Evolutionary conservation across 2,888 invertebrate species (phyloP).

Genomic region (Diplolepis rosae): DNA sequence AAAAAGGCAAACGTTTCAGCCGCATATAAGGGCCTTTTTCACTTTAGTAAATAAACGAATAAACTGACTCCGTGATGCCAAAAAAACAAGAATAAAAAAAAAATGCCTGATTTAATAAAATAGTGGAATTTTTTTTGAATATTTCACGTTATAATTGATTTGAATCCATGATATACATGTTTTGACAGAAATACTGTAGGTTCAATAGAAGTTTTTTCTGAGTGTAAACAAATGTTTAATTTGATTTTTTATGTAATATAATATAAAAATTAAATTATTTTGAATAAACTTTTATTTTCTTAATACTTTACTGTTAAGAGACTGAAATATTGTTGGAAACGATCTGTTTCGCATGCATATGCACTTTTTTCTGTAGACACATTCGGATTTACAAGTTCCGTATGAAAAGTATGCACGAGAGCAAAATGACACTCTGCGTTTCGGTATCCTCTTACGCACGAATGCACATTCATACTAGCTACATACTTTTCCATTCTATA

Average conservation of each 20-base stretch:
- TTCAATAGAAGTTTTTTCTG: too few species aligned
- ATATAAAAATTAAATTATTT: slow-evolving; percentile 14
- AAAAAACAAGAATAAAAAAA: too few species aligned
- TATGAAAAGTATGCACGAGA: slow-evolving; percentile 1
- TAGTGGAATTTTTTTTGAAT: not conserved
- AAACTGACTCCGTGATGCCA: too few species aligned
- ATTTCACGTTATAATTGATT: not conserved
- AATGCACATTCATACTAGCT: slow-evolving; percentile 10
- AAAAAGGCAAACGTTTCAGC: too few species aligned
- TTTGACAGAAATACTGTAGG: too few species aligned
- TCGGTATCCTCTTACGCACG: slow-evolving; percentile 3
- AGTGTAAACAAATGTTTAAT: not conserved
- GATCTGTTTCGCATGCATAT: slow-evolving; percentile 8
- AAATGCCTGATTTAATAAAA: too few species aligned
- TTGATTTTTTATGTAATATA: too few species aligned
- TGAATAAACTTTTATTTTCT: slow-evolving; percentile 7
- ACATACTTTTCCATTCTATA: too few species aligned
- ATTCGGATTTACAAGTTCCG: slow-evolving; percentile 11
- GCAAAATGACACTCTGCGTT: slow-evolving; percentile 18
- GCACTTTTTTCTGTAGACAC: not conserved
- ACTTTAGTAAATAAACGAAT: too few species aligned
- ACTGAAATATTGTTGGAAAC: slow-evolving; percentile 13
- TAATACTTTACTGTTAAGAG: not conserved
- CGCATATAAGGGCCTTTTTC: too few species aligned
- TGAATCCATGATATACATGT: too few species aligned